Conservation (phyloP, 92 coral and sea anemone genomes). For the Metridium senile region DNA sequence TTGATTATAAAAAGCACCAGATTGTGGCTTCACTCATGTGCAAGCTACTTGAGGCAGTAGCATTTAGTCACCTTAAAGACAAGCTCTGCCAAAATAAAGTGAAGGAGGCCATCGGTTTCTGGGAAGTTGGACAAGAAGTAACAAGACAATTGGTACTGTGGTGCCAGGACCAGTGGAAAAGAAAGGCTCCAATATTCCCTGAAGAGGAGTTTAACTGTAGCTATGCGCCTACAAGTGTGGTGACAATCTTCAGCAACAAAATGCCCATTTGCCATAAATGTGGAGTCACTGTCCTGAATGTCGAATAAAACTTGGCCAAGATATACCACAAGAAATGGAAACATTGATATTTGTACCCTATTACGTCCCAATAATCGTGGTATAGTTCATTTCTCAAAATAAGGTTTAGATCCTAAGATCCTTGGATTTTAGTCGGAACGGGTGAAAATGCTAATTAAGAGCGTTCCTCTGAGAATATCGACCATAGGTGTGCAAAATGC, state of each 20-base stretch:
- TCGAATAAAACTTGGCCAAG: constrained; percentile 23
- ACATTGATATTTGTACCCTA: too few species aligned
- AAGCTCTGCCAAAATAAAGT: constrained; percentile 14
- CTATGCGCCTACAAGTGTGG: constrained; percentile 6
- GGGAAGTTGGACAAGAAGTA: constrained; percentile 32
- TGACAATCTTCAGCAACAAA: constrained; percentile 25
- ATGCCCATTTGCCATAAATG: constrained; percentile 43
- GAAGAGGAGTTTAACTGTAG: constrained; percentile 10
- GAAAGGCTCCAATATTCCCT: constrained; percentile 2
- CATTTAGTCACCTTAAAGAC: constrained; percentile 26
- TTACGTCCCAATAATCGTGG: too few species aligned
- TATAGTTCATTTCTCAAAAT: too few species aligned
- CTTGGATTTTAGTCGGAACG: too few species aligned
- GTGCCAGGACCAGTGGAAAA: constrained; percentile 56
- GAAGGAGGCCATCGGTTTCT: constrained; percentile 7
- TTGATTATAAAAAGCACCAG: constrained; percentile 38
- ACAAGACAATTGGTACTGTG: constrained; percentile 33
- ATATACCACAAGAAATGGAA: too few species aligned
- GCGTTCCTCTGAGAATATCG: too few species aligned
- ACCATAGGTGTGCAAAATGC: too few species aligned
- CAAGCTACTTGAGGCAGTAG: constrained; percentile 35
- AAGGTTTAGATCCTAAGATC: too few species aligned
- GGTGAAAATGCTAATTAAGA: too few species aligned
- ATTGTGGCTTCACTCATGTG: constrained; percentile 37
- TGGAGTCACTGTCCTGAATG: constrained; percentile 52